Percentiles rank a stretch among this genome's conserved stretches.
Evolutionary conservation across 1,140 invertebrate genomes (phyloP).

Genomic region (Stegodyphus mimosarum): DNA sequence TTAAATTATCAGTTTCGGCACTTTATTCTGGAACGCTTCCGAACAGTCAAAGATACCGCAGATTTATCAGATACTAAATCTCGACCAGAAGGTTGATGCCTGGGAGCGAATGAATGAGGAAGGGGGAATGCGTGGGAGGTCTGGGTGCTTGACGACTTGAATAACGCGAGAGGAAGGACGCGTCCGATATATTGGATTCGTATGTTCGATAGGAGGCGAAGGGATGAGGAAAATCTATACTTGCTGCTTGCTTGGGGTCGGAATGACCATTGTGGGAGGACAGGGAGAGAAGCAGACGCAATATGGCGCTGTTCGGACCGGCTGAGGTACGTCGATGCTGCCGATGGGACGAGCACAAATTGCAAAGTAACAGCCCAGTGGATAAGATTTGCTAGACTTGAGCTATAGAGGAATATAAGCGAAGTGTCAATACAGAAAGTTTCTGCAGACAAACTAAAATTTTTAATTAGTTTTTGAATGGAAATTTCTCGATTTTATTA

Average conservation of each 20-base stretch:
- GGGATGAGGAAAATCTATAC: slow-evolving; percentile 3
- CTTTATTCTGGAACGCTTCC: too few species aligned
- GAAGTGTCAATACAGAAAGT: too few species aligned
- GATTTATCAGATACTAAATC: neutral
- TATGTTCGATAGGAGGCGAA: neutral
- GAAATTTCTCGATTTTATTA: too few species aligned
- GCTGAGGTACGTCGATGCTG: neutral
- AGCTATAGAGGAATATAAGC: too few species aligned
- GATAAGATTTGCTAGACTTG: too few species aligned
- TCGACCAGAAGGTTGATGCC: neutral
- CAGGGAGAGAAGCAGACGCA: neutral
- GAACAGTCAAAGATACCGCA: neutral
- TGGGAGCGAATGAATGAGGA: neutral
- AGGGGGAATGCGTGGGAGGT: neutral
- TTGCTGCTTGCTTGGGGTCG: neutral
- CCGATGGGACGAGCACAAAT: slow-evolving; percentile 1
- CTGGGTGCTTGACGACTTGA: neutral
- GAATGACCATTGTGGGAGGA: slow-evolving; percentile 38
- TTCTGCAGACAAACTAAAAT: too few species aligned
- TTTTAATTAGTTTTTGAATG: too few species aligned
- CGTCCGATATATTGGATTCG: neutral
- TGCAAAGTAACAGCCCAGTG: neutral
- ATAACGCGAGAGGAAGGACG: neutral
- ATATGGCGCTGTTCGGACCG: slow-evolving; percentile 8
- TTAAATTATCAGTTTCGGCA: too few species aligned